Evolutionary conservation across 2,888 invertebrate species (phyloP).

Genomic region (Drosophila monieri): DNA sequence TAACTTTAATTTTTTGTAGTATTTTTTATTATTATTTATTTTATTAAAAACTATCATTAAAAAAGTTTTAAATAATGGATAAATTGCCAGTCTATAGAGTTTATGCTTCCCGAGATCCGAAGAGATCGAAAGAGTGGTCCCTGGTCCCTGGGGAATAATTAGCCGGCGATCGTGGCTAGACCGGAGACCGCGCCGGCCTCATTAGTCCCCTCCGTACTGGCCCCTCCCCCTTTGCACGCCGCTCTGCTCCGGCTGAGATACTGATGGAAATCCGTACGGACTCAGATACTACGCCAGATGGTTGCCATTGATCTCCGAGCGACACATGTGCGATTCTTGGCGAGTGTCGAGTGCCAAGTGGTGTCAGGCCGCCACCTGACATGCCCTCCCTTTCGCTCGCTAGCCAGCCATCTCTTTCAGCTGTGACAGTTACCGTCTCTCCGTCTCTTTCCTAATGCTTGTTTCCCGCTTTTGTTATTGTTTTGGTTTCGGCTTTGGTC

Average conservation of each 20-base stretch:
- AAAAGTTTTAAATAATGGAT: too few relatives aligned
- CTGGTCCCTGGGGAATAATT: slow-evolving; percentile 69
- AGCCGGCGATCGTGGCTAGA: slow-evolving; percentile 35
- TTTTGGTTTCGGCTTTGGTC: slow-evolving; percentile 27
- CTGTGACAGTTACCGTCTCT: too few relatives aligned
- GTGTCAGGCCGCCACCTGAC: slow-evolving; percentile 73
- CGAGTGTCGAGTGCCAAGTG: slow-evolving; percentile 74
- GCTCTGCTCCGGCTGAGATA: neutral
- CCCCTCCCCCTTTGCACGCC: too few relatives aligned
- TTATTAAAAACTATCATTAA: too few relatives aligned
- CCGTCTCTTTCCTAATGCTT: neutral
- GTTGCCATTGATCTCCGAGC: slow-evolving; percentile 38
- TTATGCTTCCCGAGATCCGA: neutral
- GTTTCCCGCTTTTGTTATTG: neutral
- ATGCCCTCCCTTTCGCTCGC: neutral
- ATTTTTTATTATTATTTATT: too few relatives aligned
- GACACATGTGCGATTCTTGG: slow-evolving; percentile 35
- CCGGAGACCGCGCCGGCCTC: slow-evolving; percentile 42
- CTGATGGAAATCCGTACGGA: neutral
- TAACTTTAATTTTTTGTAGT: too few relatives aligned
- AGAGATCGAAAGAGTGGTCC: neutral
- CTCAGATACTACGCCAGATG: slow-evolving; percentile 31
- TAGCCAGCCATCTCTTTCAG: neutral
- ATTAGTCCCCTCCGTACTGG: slow-evolving; percentile 36
- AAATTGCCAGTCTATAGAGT: too few relatives aligned